These are phyloP conservation scores for Lithobius niger DNA, from an alignment of 1,140 invertebrate genomes.

Conservation along the genomic window DNA sequence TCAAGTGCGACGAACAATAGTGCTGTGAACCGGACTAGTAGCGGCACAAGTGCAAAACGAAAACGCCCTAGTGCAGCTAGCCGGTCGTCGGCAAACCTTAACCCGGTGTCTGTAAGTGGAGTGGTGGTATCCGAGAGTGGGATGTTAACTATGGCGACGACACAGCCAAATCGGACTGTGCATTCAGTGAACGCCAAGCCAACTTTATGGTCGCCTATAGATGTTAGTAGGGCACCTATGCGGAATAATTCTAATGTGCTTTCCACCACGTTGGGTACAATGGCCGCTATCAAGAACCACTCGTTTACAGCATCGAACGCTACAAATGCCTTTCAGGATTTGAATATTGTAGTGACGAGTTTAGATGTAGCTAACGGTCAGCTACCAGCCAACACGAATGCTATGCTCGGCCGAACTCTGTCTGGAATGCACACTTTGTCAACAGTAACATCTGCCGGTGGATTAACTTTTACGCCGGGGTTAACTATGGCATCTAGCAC, in stretches of 20 bases:
- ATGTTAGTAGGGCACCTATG: background rate
- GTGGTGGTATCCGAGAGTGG: background rate
- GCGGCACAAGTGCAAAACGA: background rate
- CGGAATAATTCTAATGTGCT: background rate
- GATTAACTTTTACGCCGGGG: background rate
- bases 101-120: background rate
- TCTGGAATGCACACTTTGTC: background rate
- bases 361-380: slow-evolving; percentile 10
- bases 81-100: background rate
- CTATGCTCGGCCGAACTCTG: background rate
- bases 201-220: background rate
- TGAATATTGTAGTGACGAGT: slow-evolving; percentile 9
- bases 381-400: background rate
- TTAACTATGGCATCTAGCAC: background rate
- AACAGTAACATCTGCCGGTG: background rate
- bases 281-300: background rate
- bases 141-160: no score
- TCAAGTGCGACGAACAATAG: background rate
- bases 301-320: background rate
- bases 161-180: no score
- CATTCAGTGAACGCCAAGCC: background rate
- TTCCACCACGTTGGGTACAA: background rate
- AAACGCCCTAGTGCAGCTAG: background rate
- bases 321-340: slow-evolving; percentile 3
- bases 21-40: slow-evolving; percentile 6